A percentile compares a stretch with the other conserved stretches of the same genome.
Conservation (phyloP, 2,797 vertebrate genomes). For the Hydrocynus forskahlii region DNA sequence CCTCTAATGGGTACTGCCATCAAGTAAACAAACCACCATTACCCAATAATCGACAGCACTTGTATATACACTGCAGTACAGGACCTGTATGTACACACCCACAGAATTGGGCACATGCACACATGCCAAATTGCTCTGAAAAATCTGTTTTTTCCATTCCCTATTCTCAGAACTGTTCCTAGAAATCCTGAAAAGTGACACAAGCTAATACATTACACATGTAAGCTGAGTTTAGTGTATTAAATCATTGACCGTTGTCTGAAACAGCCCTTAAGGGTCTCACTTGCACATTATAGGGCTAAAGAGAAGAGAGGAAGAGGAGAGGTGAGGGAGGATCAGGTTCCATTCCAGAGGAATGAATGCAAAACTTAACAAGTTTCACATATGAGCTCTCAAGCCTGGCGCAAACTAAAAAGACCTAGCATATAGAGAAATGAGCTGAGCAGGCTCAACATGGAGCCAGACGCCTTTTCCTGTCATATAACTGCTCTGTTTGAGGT, state of each 20-base stretch:
- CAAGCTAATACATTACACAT: slow-evolving; percentile 7
- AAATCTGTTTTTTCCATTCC: not conserved
- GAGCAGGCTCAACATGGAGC: slow-evolving; percentile 7
- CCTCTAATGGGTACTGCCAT: no score
- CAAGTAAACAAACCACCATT: no score
- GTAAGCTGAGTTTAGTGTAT: slow-evolving; percentile 12
- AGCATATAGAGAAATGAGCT: not conserved
- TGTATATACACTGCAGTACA: no score
- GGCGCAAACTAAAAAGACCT: not conserved
- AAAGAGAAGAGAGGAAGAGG: not conserved
- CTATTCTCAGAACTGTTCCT: not conserved
- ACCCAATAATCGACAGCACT: no score
- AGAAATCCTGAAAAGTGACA: not conserved
- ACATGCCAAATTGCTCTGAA: not conserved
- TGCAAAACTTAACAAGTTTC: slow-evolving; percentile 44
- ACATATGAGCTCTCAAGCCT: slow-evolving; percentile 28
- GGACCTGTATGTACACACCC: no score
- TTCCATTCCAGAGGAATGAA: slow-evolving; percentile 38
- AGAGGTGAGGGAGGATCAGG: slow-evolving; percentile 10
- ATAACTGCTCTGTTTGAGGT: slow-evolving; percentile 7
- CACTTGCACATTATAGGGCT: slow-evolving; percentile 13
- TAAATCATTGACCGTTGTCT: slow-evolving; percentile 26
- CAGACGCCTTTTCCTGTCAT: slow-evolving; percentile 28
- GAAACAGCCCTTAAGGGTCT: slow-evolving; percentile 25
- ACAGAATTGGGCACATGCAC: no score